phyloP scores from a whole-genome alignment of 2,888 invertebrate species.

The Vanessa cardui region DNA sequence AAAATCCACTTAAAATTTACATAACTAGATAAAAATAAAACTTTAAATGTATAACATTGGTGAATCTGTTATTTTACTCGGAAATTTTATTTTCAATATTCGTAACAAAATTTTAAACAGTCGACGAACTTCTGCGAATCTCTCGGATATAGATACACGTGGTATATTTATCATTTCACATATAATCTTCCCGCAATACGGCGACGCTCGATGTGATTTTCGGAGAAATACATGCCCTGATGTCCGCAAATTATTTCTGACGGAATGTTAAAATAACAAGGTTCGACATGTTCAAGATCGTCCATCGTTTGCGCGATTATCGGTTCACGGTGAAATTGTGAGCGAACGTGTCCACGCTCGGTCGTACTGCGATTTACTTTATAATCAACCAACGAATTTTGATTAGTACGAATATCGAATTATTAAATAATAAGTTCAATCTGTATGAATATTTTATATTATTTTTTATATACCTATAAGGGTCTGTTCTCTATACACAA shows the following conservation, averaged over 20 bases:
- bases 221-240: slow-evolving; percentile 41
- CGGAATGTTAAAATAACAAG: slow-evolving; percentile 43
- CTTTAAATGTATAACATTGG: too few relatives aligned
- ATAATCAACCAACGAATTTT: too few relatives aligned
- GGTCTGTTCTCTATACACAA: too few relatives aligned
- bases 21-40: too few relatives aligned
- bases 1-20: too few relatives aligned
- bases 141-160: slow-evolving; percentile 21
- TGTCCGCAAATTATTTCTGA: slow-evolving; percentile 45
- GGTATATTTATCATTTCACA: slow-evolving; percentile 30
- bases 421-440: too few relatives aligned
- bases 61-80: neutral
- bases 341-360: slow-evolving; percentile 16
- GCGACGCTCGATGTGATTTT: slow-evolving; percentile 42
- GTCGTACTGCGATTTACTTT: neutral
- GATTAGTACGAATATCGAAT: too few relatives aligned
- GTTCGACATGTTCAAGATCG: slow-evolving; percentile 39
- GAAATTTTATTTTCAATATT: neutral
- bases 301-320: slow-evolving; percentile 38
- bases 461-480: too few relatives aligned
- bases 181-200: slow-evolving; percentile 36
- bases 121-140: slow-evolving; percentile 20
- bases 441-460: too few relatives aligned
- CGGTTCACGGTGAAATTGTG: slow-evolving; percentile 36
- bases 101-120: slow-evolving; percentile 6